Evolutionary conservation across 2,113 vertebrate genomes (phyloP).

Genomic region (Lamprologus sp.): DNA sequence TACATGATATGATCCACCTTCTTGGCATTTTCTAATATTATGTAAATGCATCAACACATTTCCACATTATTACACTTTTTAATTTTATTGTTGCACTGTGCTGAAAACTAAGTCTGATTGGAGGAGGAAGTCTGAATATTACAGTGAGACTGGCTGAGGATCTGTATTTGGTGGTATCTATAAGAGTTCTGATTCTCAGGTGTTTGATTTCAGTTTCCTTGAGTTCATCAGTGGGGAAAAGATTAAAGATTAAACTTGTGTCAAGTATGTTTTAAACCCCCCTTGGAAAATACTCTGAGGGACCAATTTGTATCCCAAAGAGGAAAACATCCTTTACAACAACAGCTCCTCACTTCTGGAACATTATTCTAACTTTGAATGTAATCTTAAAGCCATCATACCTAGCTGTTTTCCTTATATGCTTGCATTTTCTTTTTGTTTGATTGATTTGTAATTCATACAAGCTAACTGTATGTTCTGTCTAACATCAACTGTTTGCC

Average conservation of each 20-base stretch:
- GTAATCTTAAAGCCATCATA: not conserved
- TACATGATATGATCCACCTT: not conserved
- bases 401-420: not conserved
- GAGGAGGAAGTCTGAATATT: not conserved
- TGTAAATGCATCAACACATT: not conserved
- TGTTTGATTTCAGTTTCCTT: not conserved
- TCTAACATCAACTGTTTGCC: not conserved
- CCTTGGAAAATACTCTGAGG: not conserved
- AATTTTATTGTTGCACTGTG: not conserved
- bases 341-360: not conserved
- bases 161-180: not conserved
- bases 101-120: not conserved
- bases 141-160: not conserved
- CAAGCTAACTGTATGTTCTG: not conserved
- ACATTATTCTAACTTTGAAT: not conserved
- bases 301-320: not conserved
- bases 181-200: not conserved
- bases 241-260: not conserved
- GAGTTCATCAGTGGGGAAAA: not conserved
- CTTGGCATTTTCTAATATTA: not conserved
- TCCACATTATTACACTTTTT: not conserved
- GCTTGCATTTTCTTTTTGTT: not conserved
- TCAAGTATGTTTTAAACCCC: not conserved
- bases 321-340: not conserved
- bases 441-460: not conserved